phyloP scores from a whole-genome alignment of 2,888 invertebrate genomes.

The Acronicta leporina region DNA sequence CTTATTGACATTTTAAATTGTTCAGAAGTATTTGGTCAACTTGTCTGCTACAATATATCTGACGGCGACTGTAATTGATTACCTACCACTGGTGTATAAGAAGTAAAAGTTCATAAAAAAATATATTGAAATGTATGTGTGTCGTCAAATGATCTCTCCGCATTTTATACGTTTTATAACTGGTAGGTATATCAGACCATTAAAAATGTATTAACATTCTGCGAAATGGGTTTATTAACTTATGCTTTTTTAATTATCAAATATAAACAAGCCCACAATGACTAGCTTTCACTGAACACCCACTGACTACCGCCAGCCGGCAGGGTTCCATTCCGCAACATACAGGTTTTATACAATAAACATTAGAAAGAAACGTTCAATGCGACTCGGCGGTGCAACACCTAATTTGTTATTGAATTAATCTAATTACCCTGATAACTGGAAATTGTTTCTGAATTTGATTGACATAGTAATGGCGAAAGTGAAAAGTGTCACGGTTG shows the following conservation, averaged over 20 bases:
- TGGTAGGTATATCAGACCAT: slow-evolving; percentile 9
- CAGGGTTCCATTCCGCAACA: slow-evolving; percentile 48
- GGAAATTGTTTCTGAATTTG: slow-evolving; percentile 78
- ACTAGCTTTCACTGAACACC: slow-evolving; percentile 81
- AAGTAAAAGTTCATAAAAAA: no score
- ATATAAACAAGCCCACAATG: slow-evolving; percentile 64
- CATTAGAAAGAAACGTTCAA: slow-evolving; percentile 53
- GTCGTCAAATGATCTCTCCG: slow-evolving; percentile 6
- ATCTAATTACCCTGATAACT: slow-evolving; percentile 79
- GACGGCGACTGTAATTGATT: no score
- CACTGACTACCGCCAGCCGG: slow-evolving; percentile 61
- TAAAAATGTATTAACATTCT: slow-evolving; percentile 52
- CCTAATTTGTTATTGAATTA: slow-evolving; percentile 57
- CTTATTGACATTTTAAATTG: no score
- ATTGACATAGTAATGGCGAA: slow-evolving; percentile 83
- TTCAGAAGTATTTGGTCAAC: no score
- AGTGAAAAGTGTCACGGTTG: slow-evolving; percentile 85
- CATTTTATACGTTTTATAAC: slow-evolving; percentile 12
- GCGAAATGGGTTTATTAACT: slow-evolving; percentile 71
- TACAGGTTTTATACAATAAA: slow-evolving; percentile 59
- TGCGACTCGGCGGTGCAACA: slow-evolving; percentile 49
- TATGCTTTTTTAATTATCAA: slow-evolving; percentile 70
- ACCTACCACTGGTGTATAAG: neutral
- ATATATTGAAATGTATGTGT: neutral
- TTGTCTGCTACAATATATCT: no score